Evolutionary conservation across 1,140 invertebrate species (phyloP).

Genomic region (Pomacea maculata): DNA sequence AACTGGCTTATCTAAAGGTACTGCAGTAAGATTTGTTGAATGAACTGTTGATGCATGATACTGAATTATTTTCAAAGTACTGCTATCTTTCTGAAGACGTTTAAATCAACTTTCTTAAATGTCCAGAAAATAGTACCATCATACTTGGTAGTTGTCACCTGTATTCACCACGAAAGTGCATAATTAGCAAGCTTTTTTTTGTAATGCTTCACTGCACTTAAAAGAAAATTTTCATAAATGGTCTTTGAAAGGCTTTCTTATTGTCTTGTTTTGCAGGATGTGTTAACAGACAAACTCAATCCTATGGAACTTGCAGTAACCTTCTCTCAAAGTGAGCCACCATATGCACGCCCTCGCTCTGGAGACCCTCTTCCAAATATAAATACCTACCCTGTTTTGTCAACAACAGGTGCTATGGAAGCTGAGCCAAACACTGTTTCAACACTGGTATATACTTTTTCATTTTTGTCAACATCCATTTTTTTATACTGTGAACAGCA

Average conservation of each 20-base stretch:
- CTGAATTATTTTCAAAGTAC: too few relatives aligned
- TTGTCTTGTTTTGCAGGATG: conserved; percentile 41
- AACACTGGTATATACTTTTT: conserved; percentile 23
- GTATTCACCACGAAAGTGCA: too few relatives aligned
- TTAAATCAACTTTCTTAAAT: too few relatives aligned
- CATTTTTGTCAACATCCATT: conserved; percentile 1
- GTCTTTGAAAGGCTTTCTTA: not conserved
- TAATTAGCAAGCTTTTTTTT: not conserved
- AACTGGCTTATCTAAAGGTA: conserved; percentile 48
- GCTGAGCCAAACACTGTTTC: conserved; percentile 28
- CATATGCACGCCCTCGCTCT: conserved; percentile 39
- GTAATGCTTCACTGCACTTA: not conserved
- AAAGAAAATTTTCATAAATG: not conserved
- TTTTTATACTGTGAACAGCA: not conserved
- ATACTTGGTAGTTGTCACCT: too few relatives aligned
- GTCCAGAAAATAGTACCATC: too few relatives aligned
- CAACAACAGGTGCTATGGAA: conserved; percentile 30
- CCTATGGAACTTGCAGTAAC: conserved; percentile 74
- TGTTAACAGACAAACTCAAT: conserved; percentile 60
- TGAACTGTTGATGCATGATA: too few relatives aligned
- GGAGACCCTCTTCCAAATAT: conserved; percentile 76
- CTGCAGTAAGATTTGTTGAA: not conserved
- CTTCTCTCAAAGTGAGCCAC: conserved; percentile 66
- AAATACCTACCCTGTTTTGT: conserved; percentile 77
- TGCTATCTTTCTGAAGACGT: too few relatives aligned